Evolutionary conservation across 2,797 vertebrate species (phyloP), one percentile per base, ranked within the genome.

Genomic region (Momotus momota): DNA sequence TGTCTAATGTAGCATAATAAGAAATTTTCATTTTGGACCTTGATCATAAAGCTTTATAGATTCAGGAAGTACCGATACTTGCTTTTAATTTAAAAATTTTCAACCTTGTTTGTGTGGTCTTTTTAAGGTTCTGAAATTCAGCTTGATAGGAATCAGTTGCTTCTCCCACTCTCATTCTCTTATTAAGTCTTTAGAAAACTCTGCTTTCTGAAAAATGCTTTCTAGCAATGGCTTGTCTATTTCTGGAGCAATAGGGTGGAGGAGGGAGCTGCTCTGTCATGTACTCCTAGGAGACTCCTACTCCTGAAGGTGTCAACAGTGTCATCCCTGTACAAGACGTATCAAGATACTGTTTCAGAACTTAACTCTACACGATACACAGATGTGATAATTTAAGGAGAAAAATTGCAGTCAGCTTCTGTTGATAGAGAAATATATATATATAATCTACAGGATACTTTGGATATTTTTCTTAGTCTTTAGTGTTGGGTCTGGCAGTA

Each of bases 201-300:
- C 66, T 86, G 65, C 79, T 90, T 95, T 95, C 62, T 93, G 93
- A 90, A 93, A 94, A 94, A 90, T 86, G 89, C 96, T 95, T 95
- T 97, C 96, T 96, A 96, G 95, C 91, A 96, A 93, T 92, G 89
- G 40, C 79, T 92, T 77, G 27, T 92, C 94, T 96, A 94, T 96
- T 97, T 97, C 95, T 95, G 93, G 94, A 96, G 85, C 66, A 40
- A 81, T 66, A 79, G 89, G 89, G 87, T 96, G 94, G 95, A 96
- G 96, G 95, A 97, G 96, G 94, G 88, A 94, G 92, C 89, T 93
- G 85, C 95, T 95, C 88, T 89, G 92, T 92, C 89, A 78, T 87
- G 94, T 93, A 95, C 95, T 94, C 88, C 75, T 95, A 94, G 95
- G 94, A 94, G 93, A 94, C 94, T 95, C 95, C 94, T 96, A 92